phyloP scores from a whole-genome alignment of 2,113 vertebrate genomes.

The Edolisoma coerulescens region DNA sequence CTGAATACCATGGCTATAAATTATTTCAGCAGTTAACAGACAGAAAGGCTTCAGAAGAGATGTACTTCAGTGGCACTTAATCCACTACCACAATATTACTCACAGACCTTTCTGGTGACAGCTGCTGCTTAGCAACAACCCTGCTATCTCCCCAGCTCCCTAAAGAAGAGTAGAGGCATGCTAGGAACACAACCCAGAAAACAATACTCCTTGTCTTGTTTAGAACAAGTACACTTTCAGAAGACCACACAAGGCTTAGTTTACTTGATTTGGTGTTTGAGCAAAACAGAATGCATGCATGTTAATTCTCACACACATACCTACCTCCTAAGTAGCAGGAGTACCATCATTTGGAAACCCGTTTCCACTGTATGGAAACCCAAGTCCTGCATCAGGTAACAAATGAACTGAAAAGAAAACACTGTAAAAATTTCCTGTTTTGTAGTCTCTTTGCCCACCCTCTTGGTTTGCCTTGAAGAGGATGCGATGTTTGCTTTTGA shows the following conservation, averaged over 20 bases:
- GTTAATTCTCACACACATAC: background rate
- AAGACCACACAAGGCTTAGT: background rate
- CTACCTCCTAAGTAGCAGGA: background rate
- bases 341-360: background rate
- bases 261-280: background rate
- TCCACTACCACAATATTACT: background rate
- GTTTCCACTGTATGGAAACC: background rate
- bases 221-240: background rate
- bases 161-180: background rate
- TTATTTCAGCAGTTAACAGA: background rate
- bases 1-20: background rate
- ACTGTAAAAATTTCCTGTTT: background rate
- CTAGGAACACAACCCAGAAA: background rate
- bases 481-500: background rate
- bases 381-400: background rate
- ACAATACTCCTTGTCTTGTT: background rate
- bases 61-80: background rate
- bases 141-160: background rate
- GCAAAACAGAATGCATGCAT: fast-evolving
- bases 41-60: background rate
- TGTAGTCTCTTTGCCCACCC: background rate
- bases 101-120: background rate
- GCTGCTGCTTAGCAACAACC: background rate
- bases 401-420: background rate
- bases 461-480: background rate